Base-by-base conservation (phyloP, 2,797 vertebrate species). In the Rhinophrynus dorsalis region DNA sequence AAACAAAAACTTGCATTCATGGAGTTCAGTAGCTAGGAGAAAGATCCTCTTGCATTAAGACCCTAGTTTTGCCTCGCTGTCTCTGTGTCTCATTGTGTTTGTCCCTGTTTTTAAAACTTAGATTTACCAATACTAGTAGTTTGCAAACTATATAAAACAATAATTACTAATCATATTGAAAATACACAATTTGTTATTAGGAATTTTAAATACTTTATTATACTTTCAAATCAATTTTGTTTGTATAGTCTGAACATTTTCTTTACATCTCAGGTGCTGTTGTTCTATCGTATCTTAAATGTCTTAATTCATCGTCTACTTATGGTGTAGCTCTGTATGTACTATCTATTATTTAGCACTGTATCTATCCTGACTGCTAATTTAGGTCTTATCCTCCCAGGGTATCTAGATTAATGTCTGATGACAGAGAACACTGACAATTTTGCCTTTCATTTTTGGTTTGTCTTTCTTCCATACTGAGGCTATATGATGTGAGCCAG, bases 301-400 rank as follows among this genome's bases (percentile, higher is more conserved):
- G 26, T 6, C 35, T 27, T 58, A 58, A 58, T 58, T 12, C 37
- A 26, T 42, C 42, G 55, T 13, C 20, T 58, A 42, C 17, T 58
- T 13, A 21, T 38, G 42, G 35, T 58, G n/a, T 57, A 23, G 13
- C 35, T 15, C 35, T 26, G 33, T 11, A 58, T 42, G 6, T 26
- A 7, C 37, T 30, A 67, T 35, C 21, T 32, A 57, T 58, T 47
- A 48, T 57, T 37, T 30, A 67, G 11, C n/a, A 9, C 26, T 12
- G 9, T 6, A 24, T 21, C 47, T 48, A 24, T 35, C n/a, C 24
- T 50, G 17, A 21, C 51, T 44, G 52, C 29, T 47, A 44, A 47
- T 47, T 56, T 24, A 27, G 37, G 37, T 26, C 35, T 58, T 58
- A 58, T 42, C 55, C 55, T 58, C 55, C 17, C 13, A 58, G n/a